Evolutionary conservation across 1,140 invertebrate genomes (phyloP).

Genomic region (Drosophila orosa): DNA sequence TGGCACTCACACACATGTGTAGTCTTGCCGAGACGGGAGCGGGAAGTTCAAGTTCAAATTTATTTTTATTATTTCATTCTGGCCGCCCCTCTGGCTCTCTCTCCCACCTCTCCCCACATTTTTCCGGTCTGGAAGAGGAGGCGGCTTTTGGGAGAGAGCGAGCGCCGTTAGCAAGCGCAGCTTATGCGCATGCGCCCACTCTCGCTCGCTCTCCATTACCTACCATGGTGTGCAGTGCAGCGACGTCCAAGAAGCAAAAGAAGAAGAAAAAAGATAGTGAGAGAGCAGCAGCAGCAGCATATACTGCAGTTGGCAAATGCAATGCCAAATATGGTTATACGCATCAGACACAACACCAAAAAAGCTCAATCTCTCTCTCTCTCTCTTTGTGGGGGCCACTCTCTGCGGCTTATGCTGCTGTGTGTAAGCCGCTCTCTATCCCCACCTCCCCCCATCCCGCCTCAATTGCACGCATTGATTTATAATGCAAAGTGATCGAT

Average conservation of each 20-base stretch:
- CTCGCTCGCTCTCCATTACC: slow-evolving; percentile 2
- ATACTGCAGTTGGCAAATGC: slow-evolving; percentile 68
- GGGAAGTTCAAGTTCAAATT: slow-evolving; percentile 80
- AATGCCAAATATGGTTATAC: slow-evolving; percentile 80
- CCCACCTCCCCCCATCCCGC: neutral
- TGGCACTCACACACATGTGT: slow-evolving; percentile 16
- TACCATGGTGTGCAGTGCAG: slow-evolving; percentile 23
- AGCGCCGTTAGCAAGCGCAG: slow-evolving; percentile 1
- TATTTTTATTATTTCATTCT: slow-evolving; percentile 68
- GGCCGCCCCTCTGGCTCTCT: slow-evolving; percentile 22
- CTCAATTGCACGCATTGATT: slow-evolving; percentile 29
- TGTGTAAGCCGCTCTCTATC: slow-evolving; percentile 13
- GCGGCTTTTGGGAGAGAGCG: slow-evolving; percentile 7
- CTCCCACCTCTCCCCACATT: slow-evolving; percentile 2
- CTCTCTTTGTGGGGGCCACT: slow-evolving; percentile 10
- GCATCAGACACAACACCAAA: slow-evolving; percentile 46
- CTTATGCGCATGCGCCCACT: slow-evolving; percentile 3
- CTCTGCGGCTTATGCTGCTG: slow-evolving; percentile 6
- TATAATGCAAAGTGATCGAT: slow-evolving; percentile 48
- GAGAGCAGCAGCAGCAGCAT: slow-evolving; percentile 9
- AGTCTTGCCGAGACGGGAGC: slow-evolving; percentile 45
- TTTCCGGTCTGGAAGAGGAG: slow-evolving; percentile 51
- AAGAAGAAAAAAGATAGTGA: neutral
- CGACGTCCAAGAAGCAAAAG: slow-evolving; percentile 11
- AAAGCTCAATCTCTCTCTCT: slow-evolving; percentile 14